Evolutionary conservation across 2,888 invertebrate species (phyloP), one percentile per base, ranked within the genome.

Genomic region (Aphrophora alni): DNA sequence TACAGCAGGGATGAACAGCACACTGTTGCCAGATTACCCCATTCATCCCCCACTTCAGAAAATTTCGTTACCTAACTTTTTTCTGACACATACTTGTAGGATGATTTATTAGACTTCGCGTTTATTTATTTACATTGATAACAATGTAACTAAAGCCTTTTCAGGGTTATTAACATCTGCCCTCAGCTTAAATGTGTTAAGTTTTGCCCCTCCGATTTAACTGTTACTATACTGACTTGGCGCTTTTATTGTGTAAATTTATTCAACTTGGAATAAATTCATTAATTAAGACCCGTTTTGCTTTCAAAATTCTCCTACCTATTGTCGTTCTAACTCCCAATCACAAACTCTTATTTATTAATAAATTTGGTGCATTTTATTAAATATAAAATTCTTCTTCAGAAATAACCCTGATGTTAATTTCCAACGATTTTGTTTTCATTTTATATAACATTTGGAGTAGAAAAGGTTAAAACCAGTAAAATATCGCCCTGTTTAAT

Each of bases 1-100:
- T 44, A 44, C 44, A 14, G 10, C 33, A 33, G 44, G 44, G 44
- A 44, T 44, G 21, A n/a, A 59, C 59, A 21, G 59, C 21, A 21
- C 59, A 59, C 59, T 59, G 59, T 59, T 59, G 59, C 59, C 59
- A 59, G 59, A 59, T 59, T 59, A 59, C 59, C 59, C 59, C 59
- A 59, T 59, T 59, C 59, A 59, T 2, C 59, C 59, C 59, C 59
- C 59, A 59, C 59, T 59, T 59, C 59, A 59, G 59, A 59, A 59
- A 59, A 59, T 59, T 59, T 59, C 59, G 59, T 59, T 59, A 59
- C 59, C 59, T 59, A 59, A 59, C 59, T 59, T 59, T 21, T 44
- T 7, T 59, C 21, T 7, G 21, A 59, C 59, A 21, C 59, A 10
- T 21, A 21, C 21, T 21, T 21, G n/a, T 21, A n/a, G 21, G 21